phyloP scores from a whole-genome alignment of 2,113 vertebrate genomes.

The Polypterus senegalus region DNA sequence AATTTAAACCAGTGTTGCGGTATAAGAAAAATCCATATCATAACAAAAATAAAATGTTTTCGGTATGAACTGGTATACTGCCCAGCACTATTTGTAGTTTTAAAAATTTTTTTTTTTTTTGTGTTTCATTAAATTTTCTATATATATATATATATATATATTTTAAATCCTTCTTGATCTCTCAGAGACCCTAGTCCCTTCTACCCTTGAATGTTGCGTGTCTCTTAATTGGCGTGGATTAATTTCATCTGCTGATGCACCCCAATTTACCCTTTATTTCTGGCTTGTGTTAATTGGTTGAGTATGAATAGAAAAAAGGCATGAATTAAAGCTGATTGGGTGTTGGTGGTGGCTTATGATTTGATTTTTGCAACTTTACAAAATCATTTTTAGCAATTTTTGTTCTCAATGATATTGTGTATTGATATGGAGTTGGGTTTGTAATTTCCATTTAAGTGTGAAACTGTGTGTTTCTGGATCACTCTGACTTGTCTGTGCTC shows the following conservation, averaged over 20 bases:
- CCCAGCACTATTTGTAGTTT: too few species aligned
- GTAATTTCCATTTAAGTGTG: not conserved
- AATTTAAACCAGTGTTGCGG: too few species aligned
- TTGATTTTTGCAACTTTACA: too few species aligned
- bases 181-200: not conserved
- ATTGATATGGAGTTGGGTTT: not conserved
- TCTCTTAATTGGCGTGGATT: not conserved
- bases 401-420: not conserved
- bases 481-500: constrained; percentile 2
- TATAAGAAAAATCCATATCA: too few species aligned
- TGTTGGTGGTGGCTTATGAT: too few species aligned
- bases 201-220: constrained; percentile 1
- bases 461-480: not conserved
- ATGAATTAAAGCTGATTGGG: too few species aligned
- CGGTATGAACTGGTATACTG: too few species aligned
- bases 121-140: not conserved
- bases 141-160: too few species aligned
- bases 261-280: too few species aligned
- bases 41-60: too few species aligned
- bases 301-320: too few species aligned
- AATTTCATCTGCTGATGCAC: constrained; percentile 1
- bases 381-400: not conserved
- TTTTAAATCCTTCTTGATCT: not conserved
- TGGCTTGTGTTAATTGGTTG: too few species aligned
- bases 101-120: not conserved